phyloP scores from a whole-genome alignment of 2,797 vertebrate species.

The Intellagama lesueurii region DNA sequence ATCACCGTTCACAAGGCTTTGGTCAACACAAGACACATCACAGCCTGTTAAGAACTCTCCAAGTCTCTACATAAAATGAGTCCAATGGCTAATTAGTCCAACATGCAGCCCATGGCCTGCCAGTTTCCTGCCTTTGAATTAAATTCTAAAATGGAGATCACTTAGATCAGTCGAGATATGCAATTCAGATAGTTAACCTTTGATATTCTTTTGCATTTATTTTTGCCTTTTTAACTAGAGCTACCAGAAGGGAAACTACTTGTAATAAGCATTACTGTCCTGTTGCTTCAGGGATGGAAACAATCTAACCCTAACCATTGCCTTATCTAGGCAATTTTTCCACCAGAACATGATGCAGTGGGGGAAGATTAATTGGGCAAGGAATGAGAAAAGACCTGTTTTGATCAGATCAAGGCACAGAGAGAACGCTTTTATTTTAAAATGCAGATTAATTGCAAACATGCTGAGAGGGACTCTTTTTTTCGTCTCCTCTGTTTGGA shows the following conservation, averaged over 20 bases:
- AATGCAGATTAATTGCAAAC: conserved; percentile 16
- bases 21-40: too few species aligned
- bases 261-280: neutral
- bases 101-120: neutral
- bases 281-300: conserved; percentile 38
- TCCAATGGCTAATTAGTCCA: too few species aligned
- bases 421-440: conserved; percentile 3
- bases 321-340: conserved; percentile 29
- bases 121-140: neutral
- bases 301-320: neutral
- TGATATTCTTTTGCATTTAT: neutral
- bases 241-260: neutral
- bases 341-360: neutral
- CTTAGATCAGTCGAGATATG: neutral
- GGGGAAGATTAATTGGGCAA: neutral
- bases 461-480: neutral
- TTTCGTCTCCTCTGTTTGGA: neutral
- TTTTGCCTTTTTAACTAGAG: neutral
- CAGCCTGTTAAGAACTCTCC: too few species aligned
- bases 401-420: neutral
- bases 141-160: neutral
- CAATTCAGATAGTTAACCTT: neutral
- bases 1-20: too few species aligned
- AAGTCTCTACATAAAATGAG: neutral
- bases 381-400: conserved; percentile 36